Evolutionary conservation across 1,140 invertebrate species (phyloP), one percentile per base, ranked within the genome.

Genomic region (Pantala flavescens): DNA sequence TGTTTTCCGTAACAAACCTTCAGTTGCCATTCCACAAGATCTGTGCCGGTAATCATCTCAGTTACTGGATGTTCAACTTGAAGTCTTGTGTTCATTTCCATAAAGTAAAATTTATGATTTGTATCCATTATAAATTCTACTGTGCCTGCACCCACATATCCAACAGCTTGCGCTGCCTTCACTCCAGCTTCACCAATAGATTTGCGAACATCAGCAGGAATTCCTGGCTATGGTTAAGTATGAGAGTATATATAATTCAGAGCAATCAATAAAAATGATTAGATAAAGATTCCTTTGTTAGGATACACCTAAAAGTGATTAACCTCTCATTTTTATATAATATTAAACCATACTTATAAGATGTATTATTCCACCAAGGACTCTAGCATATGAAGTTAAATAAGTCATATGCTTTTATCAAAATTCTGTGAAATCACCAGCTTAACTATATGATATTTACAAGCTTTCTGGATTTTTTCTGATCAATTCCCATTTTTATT

Each of bases 61-160:
- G 96, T 97, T n/a, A 99, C 91, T 0, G 97, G 97, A 86, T 99
- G 97, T 82, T 99, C 97, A 0, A 98, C 88, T 83, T 97, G 95
- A 9, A 97, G 85, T 19, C 96, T 85, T 0, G 96, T 98, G 81
- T 98, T 98, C 96, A 98, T 98, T 85, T 98, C 96, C 98, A 99
- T 99, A 81, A 99, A 99, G 84, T 96, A 95, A 81, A 99, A 99
- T 74, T 91, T 91, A 63, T 95, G 88, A 36, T 91, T 87, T 71
- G 88, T 86, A 81, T 97, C 94, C 78, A 96, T 84, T 76, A 98
- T 96, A 82, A 98, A 98, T 82, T 98, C 96, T 0, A 98, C 96
- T 0, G 96, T 98, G 23, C 96, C 96, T 0, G 96, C 96, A 36
- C 98, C 98, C 19, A 98, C 93, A 83, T 99, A 99, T 42, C 88